phyloP scores from a whole-genome alignment of 2,113 vertebrate genomes.

The Varanus komodoensis region DNA sequence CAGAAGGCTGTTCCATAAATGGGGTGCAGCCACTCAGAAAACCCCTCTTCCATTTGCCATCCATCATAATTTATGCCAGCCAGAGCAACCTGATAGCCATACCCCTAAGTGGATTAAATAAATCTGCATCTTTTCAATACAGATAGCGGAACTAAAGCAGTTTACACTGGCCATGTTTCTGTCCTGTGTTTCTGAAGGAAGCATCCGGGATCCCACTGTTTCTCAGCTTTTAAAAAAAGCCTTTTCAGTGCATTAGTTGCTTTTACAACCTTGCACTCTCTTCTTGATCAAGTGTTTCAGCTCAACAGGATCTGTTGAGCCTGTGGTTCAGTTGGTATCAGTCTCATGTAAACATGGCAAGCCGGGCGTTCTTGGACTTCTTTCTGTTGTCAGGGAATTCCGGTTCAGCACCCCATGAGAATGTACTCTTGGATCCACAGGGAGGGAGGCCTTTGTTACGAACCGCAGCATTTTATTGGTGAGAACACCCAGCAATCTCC shows the following conservation, averaged over 20 bases:
- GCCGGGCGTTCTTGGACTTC: too few relatives aligned
- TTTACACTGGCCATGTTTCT: background rate
- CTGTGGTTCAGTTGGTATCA: background rate
- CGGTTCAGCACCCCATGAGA: too few relatives aligned
- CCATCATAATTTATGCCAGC: too few relatives aligned
- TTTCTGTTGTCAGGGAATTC: too few relatives aligned
- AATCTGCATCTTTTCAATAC: background rate
- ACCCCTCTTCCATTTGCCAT: too few relatives aligned
- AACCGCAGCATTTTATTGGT: too few relatives aligned
- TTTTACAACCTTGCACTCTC: background rate
- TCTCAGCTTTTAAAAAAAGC: background rate
- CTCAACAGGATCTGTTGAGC: background rate
- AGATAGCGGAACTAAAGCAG: background rate
- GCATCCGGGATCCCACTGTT: background rate
- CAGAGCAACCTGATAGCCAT: background rate
- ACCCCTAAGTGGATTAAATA: background rate
- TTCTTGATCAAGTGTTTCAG: background rate
- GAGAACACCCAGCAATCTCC: too few relatives aligned
- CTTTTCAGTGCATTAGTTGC: background rate
- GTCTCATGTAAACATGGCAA: background rate
- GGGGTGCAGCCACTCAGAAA: too few relatives aligned
- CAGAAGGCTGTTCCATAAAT: too few relatives aligned
- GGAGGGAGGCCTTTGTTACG: too few relatives aligned
- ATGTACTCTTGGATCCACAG: too few relatives aligned
- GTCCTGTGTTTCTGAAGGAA: conserved; percentile 1